Base-by-base conservation (phyloP, 1,140 invertebrate species). In the Eueides isabella region DNA sequence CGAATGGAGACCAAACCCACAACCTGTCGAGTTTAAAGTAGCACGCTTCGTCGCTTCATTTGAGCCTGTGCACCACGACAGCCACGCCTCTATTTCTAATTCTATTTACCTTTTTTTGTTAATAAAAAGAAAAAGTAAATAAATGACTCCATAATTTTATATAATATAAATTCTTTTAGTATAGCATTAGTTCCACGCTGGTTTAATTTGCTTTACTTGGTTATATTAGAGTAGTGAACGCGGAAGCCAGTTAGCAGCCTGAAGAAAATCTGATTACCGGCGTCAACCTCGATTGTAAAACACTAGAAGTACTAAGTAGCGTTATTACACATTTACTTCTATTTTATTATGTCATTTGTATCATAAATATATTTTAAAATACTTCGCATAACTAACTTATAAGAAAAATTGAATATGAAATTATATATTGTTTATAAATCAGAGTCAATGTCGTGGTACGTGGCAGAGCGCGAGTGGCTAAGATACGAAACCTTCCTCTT, bases 191-290 rank as follows among this genome's bases (percentile, higher is more conserved):
- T 64, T 71, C 61, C 23, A 29, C 33, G 33, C 23, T 28, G 62
- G 23, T 38, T 23, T 61, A 72, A 67, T 16, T 28, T 31, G 23
- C 26, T 67, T 31, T 67, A 66, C 48, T 48, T 69, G 41, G 26
- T 31, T 48, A 67, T 71, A 41, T 48, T 61, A 65, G 78, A 77
- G 80, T 74, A 67, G 67, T 80, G 75, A 73, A 84, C 80, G 82
- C 87, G 87, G 86, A 87, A 85, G 79, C 80, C 79, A 82, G 68
- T 75, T 66, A 64, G 74, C 83, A 84, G 78, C 78, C 81, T 80
- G 84, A 81, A 88, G 86, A 80, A 82, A 82, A 89, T 88, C 86
- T 88, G 86, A 88, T 89, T 85, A 84, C 75, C 83, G 74, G 76
- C 83, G 86, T 88, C 82, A 80, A 80, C 77, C 76, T 77, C 78